phyloP scores from a whole-genome alignment of 2,113 vertebrate species.

The Echinops telfairi region DNA sequence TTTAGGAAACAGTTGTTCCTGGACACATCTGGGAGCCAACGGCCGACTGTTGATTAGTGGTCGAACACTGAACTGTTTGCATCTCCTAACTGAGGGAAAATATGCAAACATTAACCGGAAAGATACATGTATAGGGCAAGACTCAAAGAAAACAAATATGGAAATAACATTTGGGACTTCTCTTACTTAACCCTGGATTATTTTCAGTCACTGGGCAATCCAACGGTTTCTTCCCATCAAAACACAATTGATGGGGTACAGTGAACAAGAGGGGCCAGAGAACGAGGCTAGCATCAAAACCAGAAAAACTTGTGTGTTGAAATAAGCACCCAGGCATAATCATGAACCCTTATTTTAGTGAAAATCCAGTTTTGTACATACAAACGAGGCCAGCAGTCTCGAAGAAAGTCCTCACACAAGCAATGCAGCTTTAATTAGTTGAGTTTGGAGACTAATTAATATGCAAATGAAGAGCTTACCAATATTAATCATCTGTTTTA shows the following conservation, averaged over 20 bases:
- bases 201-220: neutral
- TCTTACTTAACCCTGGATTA: neutral
- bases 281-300: neutral
- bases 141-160: neutral
- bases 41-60: neutral
- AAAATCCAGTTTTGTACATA: constrained; percentile 31
- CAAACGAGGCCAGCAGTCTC: constrained; percentile 79
- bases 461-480: constrained; percentile 89
- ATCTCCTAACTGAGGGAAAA: neutral
- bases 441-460: constrained; percentile 90
- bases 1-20: neutral
- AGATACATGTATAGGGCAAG: constrained; percentile 1
- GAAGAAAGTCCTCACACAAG: constrained; percentile 84
- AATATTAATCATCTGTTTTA: constrained; percentile 90
- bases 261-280: neutral
- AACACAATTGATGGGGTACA: constrained; percentile 1
- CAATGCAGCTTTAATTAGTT: constrained; percentile 87
- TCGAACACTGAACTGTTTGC: neutral
- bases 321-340: constrained; percentile 38
- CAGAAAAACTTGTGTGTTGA: neutral
- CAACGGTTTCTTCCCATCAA: neutral
- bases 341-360: constrained; percentile 33
- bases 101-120: neutral
- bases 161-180: neutral
- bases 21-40: neutral